phyloP scores from a whole-genome alignment of 1,140 invertebrate genomes.

The Drosophila varians region DNA sequence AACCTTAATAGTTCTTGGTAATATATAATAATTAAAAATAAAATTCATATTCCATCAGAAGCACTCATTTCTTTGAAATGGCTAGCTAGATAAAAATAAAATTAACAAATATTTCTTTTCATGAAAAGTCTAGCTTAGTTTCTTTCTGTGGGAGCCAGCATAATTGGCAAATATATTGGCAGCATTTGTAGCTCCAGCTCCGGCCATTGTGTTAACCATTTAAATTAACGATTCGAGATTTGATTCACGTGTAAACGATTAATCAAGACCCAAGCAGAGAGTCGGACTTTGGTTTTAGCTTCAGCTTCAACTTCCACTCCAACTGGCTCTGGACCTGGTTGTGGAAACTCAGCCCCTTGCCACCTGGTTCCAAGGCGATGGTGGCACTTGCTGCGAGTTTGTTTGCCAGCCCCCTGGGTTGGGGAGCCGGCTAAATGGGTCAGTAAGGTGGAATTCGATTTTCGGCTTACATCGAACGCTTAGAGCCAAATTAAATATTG shows the following conservation, averaged over 20 bases:
- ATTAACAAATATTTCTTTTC: constrained; percentile 3
- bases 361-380: constrained; percentile 1
- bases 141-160: constrained; percentile 48
- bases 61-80: background rate
- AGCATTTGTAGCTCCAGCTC: constrained; percentile 36
- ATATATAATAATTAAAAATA: too few species aligned
- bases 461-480: constrained; percentile 65
- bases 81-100: background rate
- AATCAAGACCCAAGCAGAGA: constrained; percentile 70
- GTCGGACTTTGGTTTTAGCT: constrained; percentile 28
- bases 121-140: constrained; percentile 18
- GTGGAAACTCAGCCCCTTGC: background rate
- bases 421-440: constrained; percentile 61
- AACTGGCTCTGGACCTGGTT: constrained; percentile 1
- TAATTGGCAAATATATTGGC: constrained; percentile 78
- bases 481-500: constrained; percentile 68
- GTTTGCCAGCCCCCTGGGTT: constrained; percentile 46
- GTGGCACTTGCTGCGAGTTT: constrained; percentile 39
- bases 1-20: too few species aligned
- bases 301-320: constrained; percentile 6
- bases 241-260: constrained; percentile 79
- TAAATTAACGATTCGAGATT: constrained; percentile 72
- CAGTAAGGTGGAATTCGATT: constrained; percentile 77
- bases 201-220: constrained; percentile 56
- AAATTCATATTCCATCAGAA: too few species aligned